phyloP scores from a whole-genome alignment of 2,888 invertebrate genomes.

The Polia nebulosa region DNA sequence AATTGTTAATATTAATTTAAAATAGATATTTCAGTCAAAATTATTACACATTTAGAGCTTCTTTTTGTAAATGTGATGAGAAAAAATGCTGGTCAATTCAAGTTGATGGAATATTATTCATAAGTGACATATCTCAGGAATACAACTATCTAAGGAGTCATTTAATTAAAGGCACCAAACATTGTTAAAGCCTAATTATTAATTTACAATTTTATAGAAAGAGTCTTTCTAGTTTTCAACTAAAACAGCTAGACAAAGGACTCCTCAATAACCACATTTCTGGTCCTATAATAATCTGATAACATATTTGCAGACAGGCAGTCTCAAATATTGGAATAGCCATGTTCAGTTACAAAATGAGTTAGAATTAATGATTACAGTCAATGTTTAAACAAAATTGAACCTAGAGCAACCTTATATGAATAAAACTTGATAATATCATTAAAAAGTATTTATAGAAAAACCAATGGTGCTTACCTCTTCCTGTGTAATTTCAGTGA shows the following conservation, averaged over 20 bases:
- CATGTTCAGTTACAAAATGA: neutral
- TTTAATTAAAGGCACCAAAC: neutral
- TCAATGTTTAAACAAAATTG: neutral
- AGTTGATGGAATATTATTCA: neutral
- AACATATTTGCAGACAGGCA: neutral
- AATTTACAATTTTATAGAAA: neutral
- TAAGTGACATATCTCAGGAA: neutral
- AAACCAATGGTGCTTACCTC: constrained; percentile 43
- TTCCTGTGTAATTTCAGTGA: constrained; percentile 50
- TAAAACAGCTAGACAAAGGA: neutral
- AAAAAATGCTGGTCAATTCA: neutral
- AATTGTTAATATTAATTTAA: neutral
- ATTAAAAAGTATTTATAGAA: neutral
- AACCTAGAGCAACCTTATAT: neutral
- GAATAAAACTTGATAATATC: neutral
- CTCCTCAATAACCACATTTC: neutral
- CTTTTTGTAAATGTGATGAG: neutral
- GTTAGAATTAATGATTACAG: neutral
- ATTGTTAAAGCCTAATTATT: neutral
- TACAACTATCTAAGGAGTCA: neutral
- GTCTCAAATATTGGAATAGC: neutral
- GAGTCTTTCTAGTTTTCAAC: neutral
- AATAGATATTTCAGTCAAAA: neutral
- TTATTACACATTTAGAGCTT: neutral
- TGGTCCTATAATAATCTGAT: constrained; percentile 1